A percentile compares a stretch with the other conserved stretches of the same genome.
phyloP scores from a whole-genome alignment of 1,140 invertebrate genomes.

The Dendrolimus punctatus region DNA sequence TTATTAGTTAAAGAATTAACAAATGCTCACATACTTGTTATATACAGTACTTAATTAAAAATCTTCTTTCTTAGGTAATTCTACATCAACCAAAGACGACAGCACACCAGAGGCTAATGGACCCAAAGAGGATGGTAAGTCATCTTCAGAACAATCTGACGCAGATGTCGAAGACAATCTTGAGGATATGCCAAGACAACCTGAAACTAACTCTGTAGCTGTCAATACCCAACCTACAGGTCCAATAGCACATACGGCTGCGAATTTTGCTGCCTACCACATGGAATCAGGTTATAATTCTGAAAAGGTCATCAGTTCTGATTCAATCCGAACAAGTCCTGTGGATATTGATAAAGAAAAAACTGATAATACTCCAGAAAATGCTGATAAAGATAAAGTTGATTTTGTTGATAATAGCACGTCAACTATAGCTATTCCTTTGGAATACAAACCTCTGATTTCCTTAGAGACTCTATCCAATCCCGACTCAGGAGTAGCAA shows the following conservation, averaged over 20 bases:
- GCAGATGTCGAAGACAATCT: conserved; percentile 87
- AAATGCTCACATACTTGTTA: background rate
- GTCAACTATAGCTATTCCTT: conserved; percentile 39
- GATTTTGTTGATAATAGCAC: conserved; percentile 35
- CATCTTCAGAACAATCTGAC: conserved; percentile 78
- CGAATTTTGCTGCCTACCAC: conserved; percentile 62
- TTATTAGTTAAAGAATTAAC: background rate
- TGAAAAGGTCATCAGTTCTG: conserved; percentile 73
- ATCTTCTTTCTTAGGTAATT: conserved; percentile 25
- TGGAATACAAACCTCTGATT: conserved; percentile 57
- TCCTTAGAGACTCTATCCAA: conserved; percentile 60
- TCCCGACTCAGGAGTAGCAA: conserved; percentile 72
- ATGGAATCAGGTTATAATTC: conserved; percentile 82
- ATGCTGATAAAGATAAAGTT: conserved; percentile 69
- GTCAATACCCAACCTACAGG: conserved; percentile 27
- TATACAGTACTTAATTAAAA: conserved; percentile 2
- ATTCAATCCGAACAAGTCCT: conserved; percentile 70
- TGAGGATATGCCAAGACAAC: conserved; percentile 71
- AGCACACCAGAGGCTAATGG: conserved; percentile 29
- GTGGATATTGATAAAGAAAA: conserved; percentile 69
- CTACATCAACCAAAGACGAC: conserved; percentile 33
- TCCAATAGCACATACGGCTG: conserved; percentile 45
- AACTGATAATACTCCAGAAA: conserved; percentile 69
- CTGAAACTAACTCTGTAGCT: conserved; percentile 28
- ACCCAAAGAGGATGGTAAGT: conserved; percentile 65